Percentiles rank a stretch among this genome's conserved stretches.
phyloP scores from a whole-genome alignment of 2,888 invertebrate species.

The Heteromyza rotundicornis region DNA sequence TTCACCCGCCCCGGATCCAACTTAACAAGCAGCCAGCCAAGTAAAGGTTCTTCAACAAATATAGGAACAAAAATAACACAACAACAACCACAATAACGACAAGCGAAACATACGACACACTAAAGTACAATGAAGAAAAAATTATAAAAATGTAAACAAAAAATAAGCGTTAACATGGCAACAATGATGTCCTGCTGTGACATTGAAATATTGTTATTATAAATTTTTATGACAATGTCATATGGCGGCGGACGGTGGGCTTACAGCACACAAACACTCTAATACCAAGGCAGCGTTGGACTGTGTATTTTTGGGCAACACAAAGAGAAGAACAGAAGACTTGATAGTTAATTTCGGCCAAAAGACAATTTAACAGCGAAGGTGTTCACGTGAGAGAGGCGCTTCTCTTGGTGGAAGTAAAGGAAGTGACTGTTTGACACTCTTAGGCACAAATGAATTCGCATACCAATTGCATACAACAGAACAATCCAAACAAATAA shows the following conservation, averaged over 20 bases:
- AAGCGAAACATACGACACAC: not conserved
- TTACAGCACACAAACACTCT: conserved; percentile 20
- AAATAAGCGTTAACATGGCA: conserved; percentile 63
- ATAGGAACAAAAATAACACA: not conserved
- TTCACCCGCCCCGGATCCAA: not conserved
- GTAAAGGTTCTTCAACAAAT: not conserved
- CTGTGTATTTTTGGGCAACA: not conserved
- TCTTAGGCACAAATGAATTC: too few relatives aligned
- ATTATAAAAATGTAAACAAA: conserved; percentile 48
- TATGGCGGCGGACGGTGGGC: conserved; percentile 34
- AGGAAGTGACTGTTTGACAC: too few relatives aligned
- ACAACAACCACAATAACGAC: not conserved
- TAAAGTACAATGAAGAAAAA: not conserved
- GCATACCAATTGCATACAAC: too few relatives aligned
- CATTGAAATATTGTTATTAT: conserved; percentile 61
- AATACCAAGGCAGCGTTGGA: not conserved
- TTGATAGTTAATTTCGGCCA: too few relatives aligned
- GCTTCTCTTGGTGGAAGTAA: too few relatives aligned
- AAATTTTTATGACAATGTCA: conserved; percentile 55
- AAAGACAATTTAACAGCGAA: too few relatives aligned
- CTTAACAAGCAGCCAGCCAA: not conserved
- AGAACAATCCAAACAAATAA: too few relatives aligned
- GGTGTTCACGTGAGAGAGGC: too few relatives aligned
- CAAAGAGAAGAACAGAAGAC: too few relatives aligned
- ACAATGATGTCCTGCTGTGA: conserved; percentile 63